These are phyloP conservation scores for Yponomeuta evonymella DNA, from an alignment of 2,888 invertebrate genomes.

Conservation along the genomic window DNA sequence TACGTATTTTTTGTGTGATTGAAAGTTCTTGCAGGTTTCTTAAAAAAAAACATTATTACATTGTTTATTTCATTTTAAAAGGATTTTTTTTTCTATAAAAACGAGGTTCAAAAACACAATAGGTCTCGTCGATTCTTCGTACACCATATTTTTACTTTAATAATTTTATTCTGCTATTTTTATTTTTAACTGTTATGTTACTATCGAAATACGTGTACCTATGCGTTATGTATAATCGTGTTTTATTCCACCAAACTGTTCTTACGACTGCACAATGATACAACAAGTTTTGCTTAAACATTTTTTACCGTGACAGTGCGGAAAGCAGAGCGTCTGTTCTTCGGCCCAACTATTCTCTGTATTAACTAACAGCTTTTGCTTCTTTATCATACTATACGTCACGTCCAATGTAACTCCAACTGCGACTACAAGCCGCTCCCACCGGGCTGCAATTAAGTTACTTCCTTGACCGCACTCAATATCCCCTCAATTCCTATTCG, in stretches of 20 bases:
- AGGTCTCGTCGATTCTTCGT: conserved; percentile 37
- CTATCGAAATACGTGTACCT: conserved; percentile 33
- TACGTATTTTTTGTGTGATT: conserved; percentile 11
- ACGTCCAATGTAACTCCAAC: neutral
- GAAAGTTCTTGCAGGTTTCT: neutral
- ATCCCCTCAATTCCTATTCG: neutral
- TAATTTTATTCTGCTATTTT: conserved; percentile 32
- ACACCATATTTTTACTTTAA: conserved; percentile 29
- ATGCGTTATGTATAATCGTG: conserved; percentile 3
- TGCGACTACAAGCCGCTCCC: neutral
- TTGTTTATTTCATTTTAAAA: neutral
- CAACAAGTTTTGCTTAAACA: neutral
- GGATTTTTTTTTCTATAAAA: conserved; percentile 28
- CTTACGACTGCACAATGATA: neutral
- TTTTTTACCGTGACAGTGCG: neutral
- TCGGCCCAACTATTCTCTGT: neutral
- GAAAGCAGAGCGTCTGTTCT: neutral
- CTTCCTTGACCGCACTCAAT: neutral
- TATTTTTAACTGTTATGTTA: conserved; percentile 34
- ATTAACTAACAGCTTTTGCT: neutral
- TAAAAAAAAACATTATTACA: neutral
- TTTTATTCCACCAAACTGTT: conserved; percentile 1
- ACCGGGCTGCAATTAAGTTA: neutral
- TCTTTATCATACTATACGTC: neutral
- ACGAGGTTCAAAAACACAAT: conserved; percentile 40